Evolutionary conservation across 1,140 invertebrate genomes (phyloP).

Genomic region (Trichoplusia ni): DNA sequence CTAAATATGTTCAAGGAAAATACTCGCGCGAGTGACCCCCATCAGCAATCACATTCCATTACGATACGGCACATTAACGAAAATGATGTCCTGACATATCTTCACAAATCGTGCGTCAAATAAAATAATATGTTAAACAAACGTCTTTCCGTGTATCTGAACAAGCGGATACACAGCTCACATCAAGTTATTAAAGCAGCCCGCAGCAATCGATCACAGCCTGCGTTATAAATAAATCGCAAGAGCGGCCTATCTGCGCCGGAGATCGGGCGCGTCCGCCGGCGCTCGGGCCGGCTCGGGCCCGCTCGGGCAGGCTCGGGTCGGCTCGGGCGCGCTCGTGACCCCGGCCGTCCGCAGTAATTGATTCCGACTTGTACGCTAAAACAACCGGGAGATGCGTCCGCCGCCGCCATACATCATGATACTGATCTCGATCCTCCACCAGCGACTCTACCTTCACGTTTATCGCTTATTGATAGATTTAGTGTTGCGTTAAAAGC

Average conservation of each 20-base stretch:
- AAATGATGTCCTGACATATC: neutral
- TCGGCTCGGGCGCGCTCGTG: neutral
- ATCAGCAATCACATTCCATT: too few relatives aligned
- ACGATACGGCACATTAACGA: too few relatives aligned
- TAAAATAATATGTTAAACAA: neutral
- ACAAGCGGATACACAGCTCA: slow-evolving; percentile 9
- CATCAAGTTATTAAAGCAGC: neutral
- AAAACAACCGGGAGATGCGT: slow-evolving; percentile 29
- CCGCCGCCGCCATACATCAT: slow-evolving; percentile 18
- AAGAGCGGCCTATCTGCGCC: slow-evolving; percentile 8
- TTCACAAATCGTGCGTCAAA: neutral
- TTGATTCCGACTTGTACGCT: slow-evolving; percentile 31
- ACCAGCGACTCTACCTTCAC: neutral
- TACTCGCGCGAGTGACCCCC: too few relatives aligned
- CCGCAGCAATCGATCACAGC: slow-evolving; percentile 4
- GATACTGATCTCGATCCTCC: slow-evolving; percentile 8
- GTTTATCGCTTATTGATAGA: slow-evolving; percentile 4
- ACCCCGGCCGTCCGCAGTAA: slow-evolving; percentile 16
- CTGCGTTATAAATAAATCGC: slow-evolving; percentile 27
- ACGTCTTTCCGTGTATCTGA: neutral
- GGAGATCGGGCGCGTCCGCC: slow-evolving; percentile 1
- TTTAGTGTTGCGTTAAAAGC: slow-evolving; percentile 16
- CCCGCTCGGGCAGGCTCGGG: neutral
- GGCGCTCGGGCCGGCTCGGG: too few relatives aligned
- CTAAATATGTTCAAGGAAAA: too few relatives aligned